Evolutionary conservation across 2,113 vertebrate genomes (phyloP).

Genomic region (Nibea albiflora): DNA sequence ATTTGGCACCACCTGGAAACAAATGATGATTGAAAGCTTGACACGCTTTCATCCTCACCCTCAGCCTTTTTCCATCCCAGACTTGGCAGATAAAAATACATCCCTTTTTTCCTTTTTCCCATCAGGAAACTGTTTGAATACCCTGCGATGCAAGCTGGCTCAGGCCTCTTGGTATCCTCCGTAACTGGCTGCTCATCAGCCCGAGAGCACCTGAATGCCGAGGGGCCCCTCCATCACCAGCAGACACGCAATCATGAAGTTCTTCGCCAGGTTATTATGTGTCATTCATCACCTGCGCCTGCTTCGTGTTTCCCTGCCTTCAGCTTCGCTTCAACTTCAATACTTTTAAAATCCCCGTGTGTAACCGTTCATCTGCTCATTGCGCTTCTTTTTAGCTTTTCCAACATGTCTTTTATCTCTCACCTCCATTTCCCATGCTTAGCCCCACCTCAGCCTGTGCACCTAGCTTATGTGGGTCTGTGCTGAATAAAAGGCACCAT

Average conservation of each 20-base stretch:
- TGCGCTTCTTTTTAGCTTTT: slow-evolving; percentile 51
- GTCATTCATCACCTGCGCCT: slow-evolving; percentile 77
- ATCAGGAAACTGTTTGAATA: slow-evolving; percentile 21
- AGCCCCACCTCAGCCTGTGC: slow-evolving; percentile 1
- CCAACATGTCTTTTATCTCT: slow-evolving; percentile 17
- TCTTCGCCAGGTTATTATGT: slow-evolving; percentile 72
- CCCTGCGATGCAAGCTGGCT: slow-evolving; percentile 25
- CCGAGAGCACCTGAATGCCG: slow-evolving; percentile 49
- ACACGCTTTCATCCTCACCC: slow-evolving; percentile 10
- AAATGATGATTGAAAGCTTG: slow-evolving; percentile 42
- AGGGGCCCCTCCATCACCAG: slow-evolving; percentile 68
- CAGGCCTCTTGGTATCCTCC: slow-evolving; percentile 11
- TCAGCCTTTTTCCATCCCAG: slow-evolving; percentile 34
- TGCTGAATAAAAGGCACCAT: neutral
- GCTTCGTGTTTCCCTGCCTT: slow-evolving; percentile 41
- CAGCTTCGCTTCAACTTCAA: slow-evolving; percentile 48
- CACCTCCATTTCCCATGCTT: neutral
- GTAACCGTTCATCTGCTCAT: slow-evolving; percentile 56
- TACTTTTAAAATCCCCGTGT: slow-evolving; percentile 47
- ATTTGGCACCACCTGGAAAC: slow-evolving; percentile 17
- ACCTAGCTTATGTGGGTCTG: slow-evolving; percentile 32
- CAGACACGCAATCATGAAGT: slow-evolving; percentile 71
- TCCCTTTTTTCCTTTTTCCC: slow-evolving; percentile 32
- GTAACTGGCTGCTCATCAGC: slow-evolving; percentile 62
- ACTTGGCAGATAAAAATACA: slow-evolving; percentile 46